Base-by-base conservation (phyloP, 2,113 vertebrate species). In the Neotragus pygmaeus region DNA sequence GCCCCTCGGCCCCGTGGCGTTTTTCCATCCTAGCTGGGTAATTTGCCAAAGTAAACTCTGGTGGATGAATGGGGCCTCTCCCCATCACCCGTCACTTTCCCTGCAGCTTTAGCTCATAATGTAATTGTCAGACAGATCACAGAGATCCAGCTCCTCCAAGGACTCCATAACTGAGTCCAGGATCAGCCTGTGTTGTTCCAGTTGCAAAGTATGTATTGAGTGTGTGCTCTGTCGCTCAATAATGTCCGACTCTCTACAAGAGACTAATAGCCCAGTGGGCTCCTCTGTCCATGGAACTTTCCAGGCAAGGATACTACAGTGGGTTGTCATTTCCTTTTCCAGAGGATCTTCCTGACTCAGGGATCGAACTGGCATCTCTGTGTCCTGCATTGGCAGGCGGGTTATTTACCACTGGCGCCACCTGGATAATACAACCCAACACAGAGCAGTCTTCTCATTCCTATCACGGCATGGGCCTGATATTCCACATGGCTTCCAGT, bases 1-100 rank as follows among this genome's bases (percentile, higher is more conserved):
- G 70, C 43, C 53, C 60, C 45, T 12, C 17, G 19, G 66, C 94
- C 94, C 94, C 4, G 3, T 25, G 51, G 91, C 91, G 88, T 58
- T 90, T 98, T 95, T 96, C 82, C 80, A 45, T 95, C 13, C 51
- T 91, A 6, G 27, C 15, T 73, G 90, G 82, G 60, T 93, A 62
- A 96, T 96, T 96, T 96, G 96, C 84, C 84, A 87, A 91, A 96
- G 91, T 58, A 95, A 98, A 96, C 91, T 85, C 92, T 64, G 60
- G 36, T 81, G 51, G 47, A 94, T 95, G 92, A 84, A 96, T 77
- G 75, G 64, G 77, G 36, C 25, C 81, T 96, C 86, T 96, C 36
- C 64, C 5, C 8, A 6, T 43, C 39, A 43, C 36, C 23, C 3
- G 17, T 45, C 73, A 57, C 90, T 81, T 88, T 94, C 60, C 30